Conservation (phyloP, 2,888 invertebrate species). For the Ypsolopha scabrella region DNA sequence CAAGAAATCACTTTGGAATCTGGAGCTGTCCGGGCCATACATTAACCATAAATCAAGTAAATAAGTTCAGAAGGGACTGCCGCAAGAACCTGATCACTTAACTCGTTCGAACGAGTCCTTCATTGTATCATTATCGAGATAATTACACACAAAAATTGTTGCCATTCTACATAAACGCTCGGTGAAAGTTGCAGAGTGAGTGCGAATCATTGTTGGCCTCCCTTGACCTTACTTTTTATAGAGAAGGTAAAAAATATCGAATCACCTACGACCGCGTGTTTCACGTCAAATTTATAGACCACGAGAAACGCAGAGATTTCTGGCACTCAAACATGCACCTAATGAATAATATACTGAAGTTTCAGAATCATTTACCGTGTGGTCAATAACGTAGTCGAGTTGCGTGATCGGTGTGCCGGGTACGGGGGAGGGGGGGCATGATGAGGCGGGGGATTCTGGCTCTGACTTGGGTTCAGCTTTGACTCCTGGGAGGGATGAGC, state of each 20-base stretch:
- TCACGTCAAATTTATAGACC: neutral
- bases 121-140: constrained; percentile 1
- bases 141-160: constrained; percentile 8
- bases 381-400: constrained; percentile 73
- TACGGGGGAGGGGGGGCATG: constrained; percentile 79
- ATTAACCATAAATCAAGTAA: neutral
- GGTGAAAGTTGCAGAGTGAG: constrained; percentile 44
- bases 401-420: constrained; percentile 67
- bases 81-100: neutral
- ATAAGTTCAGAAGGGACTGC: neutral
- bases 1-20: neutral
- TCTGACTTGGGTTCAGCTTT: constrained; percentile 84
- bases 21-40: neutral
- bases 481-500: constrained; percentile 60
- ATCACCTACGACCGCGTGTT: neutral
- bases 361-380: constrained; percentile 59
- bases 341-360: neutral
- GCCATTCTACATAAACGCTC: constrained; percentile 9
- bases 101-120: constrained; percentile 4
- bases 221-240: constrained; percentile 36
- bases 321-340: no score
- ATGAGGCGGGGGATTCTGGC: constrained; percentile 78
- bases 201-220: constrained; percentile 23
- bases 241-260: constrained; percentile 4
- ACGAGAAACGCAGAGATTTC: neutral